Conservation (phyloP, 2,888 invertebrate genomes). For the Microctonus brassicae region DNA sequence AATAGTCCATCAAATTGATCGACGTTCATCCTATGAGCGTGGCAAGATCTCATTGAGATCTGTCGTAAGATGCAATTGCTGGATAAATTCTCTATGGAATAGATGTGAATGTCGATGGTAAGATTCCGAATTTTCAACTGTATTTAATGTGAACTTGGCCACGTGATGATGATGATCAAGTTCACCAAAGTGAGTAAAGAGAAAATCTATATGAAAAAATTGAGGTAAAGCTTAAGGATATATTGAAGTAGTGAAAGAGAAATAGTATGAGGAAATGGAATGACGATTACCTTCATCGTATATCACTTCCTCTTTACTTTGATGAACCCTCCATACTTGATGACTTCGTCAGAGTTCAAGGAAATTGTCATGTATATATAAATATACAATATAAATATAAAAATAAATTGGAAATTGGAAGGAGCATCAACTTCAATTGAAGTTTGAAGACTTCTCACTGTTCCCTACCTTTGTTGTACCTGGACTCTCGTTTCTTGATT, state of each 20-base stretch:
- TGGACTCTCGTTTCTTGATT: not conserved
- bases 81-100: constrained; percentile 36
- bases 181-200: not conserved
- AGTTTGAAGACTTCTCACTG: not conserved
- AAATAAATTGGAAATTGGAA: not conserved
- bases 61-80: constrained; percentile 36
- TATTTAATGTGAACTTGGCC: constrained; percentile 26
- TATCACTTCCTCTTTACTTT: constrained; percentile 41
- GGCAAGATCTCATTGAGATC: constrained; percentile 34
- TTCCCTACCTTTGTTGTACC: constrained; percentile 7
- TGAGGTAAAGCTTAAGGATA: not conserved
- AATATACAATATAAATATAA: not conserved
- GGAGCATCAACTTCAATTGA: not conserved
- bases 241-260: not conserved
- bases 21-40: constrained; percentile 11
- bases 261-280: not conserved
- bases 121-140: constrained; percentile 39
- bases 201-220: not conserved
- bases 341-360: constrained; percentile 6
- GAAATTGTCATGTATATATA: not conserved
- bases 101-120: constrained; percentile 32
- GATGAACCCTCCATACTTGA: constrained; percentile 36
- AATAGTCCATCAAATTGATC: constrained; percentile 38
- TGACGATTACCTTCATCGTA: constrained; percentile 35
- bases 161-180: constrained; percentile 11